Evolutionary conservation across 2,888 invertebrate genomes (phyloP), one percentile per base, ranked within the genome.

Genomic region (Euzetes globulus): DNA sequence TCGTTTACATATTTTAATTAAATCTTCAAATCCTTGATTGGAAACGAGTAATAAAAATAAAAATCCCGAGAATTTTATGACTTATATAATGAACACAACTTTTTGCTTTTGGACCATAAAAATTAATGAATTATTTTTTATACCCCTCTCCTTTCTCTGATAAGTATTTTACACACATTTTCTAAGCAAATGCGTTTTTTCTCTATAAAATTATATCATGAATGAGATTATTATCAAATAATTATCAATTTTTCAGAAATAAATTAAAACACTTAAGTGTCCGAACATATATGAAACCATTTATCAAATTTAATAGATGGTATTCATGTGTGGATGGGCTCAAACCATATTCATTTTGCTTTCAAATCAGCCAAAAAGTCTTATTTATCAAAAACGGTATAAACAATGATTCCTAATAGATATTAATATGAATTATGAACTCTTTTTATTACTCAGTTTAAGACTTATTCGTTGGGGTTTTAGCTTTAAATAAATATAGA

Each of bases 151-250:
- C 47, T 13, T 17, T 47, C 17, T 47, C 15, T 47, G 15, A 5
- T 47, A 47, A 47, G 13, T 15, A 13, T 47, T 47, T 47, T 17
- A 17, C 47, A 9, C 47, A 47, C 47, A n/a, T 47, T 47, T 47
- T 47, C 47, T 47, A 13, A 47, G 13, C 13, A 11, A 47, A 15
- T 47, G 15, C 5, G 13, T 47, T 47, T 55, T 19, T 19, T n/a
- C n/a, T n/a, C 2, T 55, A 25, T 55, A 17, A 19, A 19, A 55
- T 22, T 25, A 55, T 55, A 25, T 55, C 55, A 55, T 55, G 55
- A 25, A 55, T 55, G 55, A 55, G 55, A 55, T 55, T 47, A 55
- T 25, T 19, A 55, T 55, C 55, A 55, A 55, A 55, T 25, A 55
- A 55, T 55, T 25, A 55, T 55, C 22, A 55, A 55, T 19, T 55